Evolutionary conservation across 1,140 invertebrate genomes (phyloP).

Genomic region (Zophobas morio): DNA sequence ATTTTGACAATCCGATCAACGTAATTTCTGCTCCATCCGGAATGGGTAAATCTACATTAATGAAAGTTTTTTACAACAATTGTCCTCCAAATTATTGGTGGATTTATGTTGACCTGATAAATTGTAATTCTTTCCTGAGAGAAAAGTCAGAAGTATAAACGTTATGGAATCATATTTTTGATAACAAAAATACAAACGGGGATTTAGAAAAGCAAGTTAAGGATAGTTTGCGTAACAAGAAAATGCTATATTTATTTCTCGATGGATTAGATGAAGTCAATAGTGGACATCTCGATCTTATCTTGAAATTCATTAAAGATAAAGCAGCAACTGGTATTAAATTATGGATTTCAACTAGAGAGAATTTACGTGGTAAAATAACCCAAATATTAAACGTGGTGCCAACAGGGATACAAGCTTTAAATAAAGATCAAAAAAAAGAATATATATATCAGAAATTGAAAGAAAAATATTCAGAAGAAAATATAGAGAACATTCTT

Average conservation of each 20-base stretch:
- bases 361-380: no score
- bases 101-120: not conserved
- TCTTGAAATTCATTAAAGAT: no score
- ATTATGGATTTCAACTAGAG: no score
- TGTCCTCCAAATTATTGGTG: not conserved
- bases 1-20: not conserved
- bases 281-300: no score
- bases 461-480: no score
- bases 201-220: not conserved
- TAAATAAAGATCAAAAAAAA: no score
- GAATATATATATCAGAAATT: no score
- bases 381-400: no score
- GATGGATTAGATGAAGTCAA: constrained; percentile 1
- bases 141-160: not conserved
- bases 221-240: not conserved
- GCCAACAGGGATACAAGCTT: no score
- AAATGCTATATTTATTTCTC: not conserved
- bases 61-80: not conserved
- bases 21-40: not conserved
- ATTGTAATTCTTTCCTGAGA: not conserved
- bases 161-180: not conserved
- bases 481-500: no score
- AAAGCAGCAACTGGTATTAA: no score
- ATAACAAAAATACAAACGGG: not conserved
- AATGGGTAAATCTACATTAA: not conserved